Base-by-base conservation (phyloP, 1,140 invertebrate genomes). In the Leptinotarsa texana region DNA sequence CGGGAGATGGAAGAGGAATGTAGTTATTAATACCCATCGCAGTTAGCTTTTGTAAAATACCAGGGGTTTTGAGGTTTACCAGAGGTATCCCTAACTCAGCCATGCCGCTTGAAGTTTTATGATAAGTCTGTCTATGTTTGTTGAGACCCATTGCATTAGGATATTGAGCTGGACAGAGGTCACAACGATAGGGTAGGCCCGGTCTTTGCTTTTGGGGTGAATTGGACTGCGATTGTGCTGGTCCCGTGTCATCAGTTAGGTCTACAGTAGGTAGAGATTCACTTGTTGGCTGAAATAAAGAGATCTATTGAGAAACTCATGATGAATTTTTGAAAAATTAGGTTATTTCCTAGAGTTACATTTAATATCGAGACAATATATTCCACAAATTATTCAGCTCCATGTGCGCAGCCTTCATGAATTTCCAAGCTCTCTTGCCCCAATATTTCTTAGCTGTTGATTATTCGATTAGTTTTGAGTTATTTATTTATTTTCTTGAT, bases 1-100 rank as follows among this genome's bases (percentile, higher is more conserved):
- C 89, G 13, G 91, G 82, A 81, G 91, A 91, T 0, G 90, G 91
- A 66, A 93, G 83, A 3, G 92, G 92, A 77, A 94, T 92, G 82
- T 91, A 93, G 84, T 90, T 91, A 76, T 90, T 89, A 76, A 94
- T 92, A 63, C 93, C 93, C 73, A 93, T 85, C 82, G 84, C 89
- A 71, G 86, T 87, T 21, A 94, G 85, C 66, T 91, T 88, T 76
- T 89, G 89, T 15, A 92, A 80, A 49, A 90, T 88, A 6, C 89
- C 88, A 3, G 90, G 88, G 48, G 91, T 89, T 72, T 91, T 91
- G 2, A 93, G 82, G 82, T 94, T 92, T 8, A 94, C 89, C 4
- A 94, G 88, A 0, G 93, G 93, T 77, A 93, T 85, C 0, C 91
- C 92, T 57, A 93, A 84, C 78, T 93, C 92, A 13, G 86, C 85